Evolutionary conservation across 2,888 invertebrate genomes (phyloP).

Genomic region (Ormyrus nitidulus): DNA sequence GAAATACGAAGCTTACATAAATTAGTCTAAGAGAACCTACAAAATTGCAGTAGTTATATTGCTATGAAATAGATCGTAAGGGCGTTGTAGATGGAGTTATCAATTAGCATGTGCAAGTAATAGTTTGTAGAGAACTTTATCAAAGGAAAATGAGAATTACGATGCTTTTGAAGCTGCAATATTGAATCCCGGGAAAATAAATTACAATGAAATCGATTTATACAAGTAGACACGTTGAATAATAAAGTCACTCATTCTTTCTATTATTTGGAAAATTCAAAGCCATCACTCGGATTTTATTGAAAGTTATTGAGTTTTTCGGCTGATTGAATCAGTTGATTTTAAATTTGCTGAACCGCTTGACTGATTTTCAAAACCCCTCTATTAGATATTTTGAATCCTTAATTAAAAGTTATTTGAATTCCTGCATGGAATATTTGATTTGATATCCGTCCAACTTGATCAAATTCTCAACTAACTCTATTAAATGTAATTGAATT

Average conservation of each 20-base stretch:
- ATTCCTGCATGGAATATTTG: conserved; percentile 35
- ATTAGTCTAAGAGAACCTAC: conserved; percentile 26
- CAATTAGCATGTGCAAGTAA: conserved; percentile 56
- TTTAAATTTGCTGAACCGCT: not conserved
- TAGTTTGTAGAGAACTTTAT: conserved; percentile 54
- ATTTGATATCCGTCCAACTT: not conserved
- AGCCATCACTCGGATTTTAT: too few relatives aligned
- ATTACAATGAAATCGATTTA: too few relatives aligned
- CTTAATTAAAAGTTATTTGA: conserved; percentile 41
- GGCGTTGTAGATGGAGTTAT: conserved; percentile 52
- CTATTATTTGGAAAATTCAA: too few relatives aligned
- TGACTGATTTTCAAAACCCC: conserved; percentile 36
- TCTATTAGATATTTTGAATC: conserved; percentile 34
- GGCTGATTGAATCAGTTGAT: conserved; percentile 23
- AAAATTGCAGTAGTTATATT: conserved; percentile 55
- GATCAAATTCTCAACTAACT: conserved; percentile 38
- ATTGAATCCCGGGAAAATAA: too few relatives aligned
- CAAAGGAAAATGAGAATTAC: conserved; percentile 55
- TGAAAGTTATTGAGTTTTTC: conserved; percentile 3
- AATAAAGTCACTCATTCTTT: too few relatives aligned
- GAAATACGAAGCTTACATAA: conserved; percentile 44
- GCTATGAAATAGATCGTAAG: conserved; percentile 47
- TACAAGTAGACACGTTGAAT: too few relatives aligned
- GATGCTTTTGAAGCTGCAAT: conserved; percentile 18
- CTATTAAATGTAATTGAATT: conserved; percentile 21